These are phyloP conservation scores for Sebastes umbrosus DNA, from an alignment of 2,797 vertebrate species.

Conservation along the genomic window DNA sequence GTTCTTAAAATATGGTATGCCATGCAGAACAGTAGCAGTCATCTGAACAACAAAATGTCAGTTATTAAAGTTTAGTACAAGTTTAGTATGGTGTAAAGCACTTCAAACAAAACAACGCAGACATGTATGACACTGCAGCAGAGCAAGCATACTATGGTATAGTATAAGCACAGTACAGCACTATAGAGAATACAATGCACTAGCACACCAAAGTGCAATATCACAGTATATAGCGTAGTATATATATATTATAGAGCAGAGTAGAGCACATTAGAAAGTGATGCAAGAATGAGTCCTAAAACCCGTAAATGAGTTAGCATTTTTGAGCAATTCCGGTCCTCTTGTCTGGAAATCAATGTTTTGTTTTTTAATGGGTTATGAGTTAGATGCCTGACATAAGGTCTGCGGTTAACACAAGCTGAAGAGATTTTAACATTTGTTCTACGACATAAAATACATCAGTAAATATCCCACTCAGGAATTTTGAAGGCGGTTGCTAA, in stretches of 20 bases:
- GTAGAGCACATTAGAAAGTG: no score
- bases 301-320: no score
- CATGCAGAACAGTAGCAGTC: slow-evolving; percentile 13
- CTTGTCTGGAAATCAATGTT: no score
- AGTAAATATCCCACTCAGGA: no score
- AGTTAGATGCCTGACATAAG: no score
- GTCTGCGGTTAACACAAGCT: no score
- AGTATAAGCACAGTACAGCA: background rate
- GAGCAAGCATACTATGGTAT: background rate
- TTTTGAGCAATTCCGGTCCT: no score
- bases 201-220: background rate
- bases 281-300: no score
- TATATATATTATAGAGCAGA: background rate
- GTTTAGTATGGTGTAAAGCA: background rate
- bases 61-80: background rate
- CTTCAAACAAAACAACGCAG: background rate
- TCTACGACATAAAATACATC: no score
- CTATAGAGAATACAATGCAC: background rate
- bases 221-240: background rate
- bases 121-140: background rate
- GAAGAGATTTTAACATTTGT: no score
- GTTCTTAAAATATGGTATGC: background rate
- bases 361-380: no score
- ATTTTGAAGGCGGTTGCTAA: no score
- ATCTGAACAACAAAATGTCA: background rate